phyloP scores from a whole-genome alignment of 2,113 vertebrate species.

The Oreochromis spilurus region DNA sequence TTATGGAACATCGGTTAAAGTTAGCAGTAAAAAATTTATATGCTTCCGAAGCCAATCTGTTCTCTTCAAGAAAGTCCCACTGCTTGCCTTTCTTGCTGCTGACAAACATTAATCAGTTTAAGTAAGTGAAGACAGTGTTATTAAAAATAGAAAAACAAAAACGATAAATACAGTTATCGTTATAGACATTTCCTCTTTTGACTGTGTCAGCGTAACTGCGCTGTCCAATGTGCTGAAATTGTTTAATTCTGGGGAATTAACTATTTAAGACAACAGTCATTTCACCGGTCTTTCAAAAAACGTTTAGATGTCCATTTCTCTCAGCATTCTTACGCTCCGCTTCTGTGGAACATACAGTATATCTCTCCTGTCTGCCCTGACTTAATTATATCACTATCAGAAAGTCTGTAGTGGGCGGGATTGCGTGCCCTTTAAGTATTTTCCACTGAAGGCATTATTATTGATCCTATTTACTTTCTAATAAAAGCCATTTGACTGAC shows the following conservation, averaged over 20 bases:
- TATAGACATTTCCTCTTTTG: neutral
- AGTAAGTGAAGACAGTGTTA: neutral
- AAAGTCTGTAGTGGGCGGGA: neutral
- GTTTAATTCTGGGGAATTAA: neutral
- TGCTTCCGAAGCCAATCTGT: neutral
- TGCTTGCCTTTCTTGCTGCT: neutral
- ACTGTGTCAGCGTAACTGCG: neutral
- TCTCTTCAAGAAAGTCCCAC: neutral
- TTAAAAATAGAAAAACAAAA: neutral
- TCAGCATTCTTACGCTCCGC: neutral
- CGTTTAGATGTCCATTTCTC: accelerated
- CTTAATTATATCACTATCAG: neutral
- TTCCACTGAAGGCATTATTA: neutral
- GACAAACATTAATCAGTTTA: neutral
- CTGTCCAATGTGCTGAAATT: conserved; percentile 51
- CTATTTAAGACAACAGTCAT: neutral
- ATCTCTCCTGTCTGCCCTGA: neutral
- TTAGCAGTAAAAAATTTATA: accelerated
- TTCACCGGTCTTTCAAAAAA: neutral
- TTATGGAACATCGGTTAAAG: accelerated
- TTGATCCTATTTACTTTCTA: neutral
- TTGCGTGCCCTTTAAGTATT: neutral
- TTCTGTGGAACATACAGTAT: neutral
- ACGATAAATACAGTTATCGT: neutral
- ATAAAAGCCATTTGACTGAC: neutral